phyloP scores from a whole-genome alignment of 2,888 invertebrate species.

The Norana najaformis region DNA sequence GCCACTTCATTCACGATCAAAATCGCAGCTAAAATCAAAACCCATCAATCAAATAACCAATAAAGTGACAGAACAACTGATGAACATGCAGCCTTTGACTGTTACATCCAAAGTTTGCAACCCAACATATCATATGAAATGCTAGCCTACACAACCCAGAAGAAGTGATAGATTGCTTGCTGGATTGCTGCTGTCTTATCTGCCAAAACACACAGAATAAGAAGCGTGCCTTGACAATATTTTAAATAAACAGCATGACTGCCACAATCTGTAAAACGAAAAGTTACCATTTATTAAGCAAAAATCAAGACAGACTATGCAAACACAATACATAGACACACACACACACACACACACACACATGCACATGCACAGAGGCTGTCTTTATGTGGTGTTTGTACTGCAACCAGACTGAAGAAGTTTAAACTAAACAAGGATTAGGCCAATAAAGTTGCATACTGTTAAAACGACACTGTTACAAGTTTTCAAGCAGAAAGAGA shows the following conservation, averaged over 20 bases:
- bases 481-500: no score
- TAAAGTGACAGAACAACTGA: neutral
- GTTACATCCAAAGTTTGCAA: no score
- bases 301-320: neutral
- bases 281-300: neutral
- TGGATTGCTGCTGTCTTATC: neutral
- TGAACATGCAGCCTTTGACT: neutral
- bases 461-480: neutral
- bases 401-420: neutral
- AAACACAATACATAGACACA: neutral
- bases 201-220: neutral
- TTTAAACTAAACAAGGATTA: neutral
- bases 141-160: no score
- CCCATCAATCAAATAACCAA: neutral
- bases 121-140: neutral
- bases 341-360: neutral
- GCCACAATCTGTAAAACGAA: neutral
- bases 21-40: conserved; percentile 63
- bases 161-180: neutral
- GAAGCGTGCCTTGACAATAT: neutral
- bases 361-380: neutral
- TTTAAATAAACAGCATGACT: neutral
- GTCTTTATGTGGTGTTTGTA: neutral
- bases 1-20: conserved; percentile 68
- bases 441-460: neutral